Evolutionary conservation across 1,140 invertebrate species (phyloP).

Genomic region (Anagrus nilaparvatae): DNA sequence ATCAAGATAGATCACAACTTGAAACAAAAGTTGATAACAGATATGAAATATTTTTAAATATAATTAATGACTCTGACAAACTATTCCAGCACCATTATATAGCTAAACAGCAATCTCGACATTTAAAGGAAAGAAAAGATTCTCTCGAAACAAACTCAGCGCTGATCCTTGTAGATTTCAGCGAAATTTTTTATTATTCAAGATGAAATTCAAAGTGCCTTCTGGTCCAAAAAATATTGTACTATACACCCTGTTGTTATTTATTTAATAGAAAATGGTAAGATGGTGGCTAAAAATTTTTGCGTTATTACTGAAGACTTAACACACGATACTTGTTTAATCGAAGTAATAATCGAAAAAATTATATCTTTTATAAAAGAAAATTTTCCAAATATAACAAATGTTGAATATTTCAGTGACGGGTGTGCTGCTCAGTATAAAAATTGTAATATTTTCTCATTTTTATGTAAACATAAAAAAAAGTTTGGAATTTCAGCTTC

Average conservation of each 20-base stretch:
- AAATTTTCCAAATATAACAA: neutral
- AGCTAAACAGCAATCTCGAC: slow-evolving; percentile 9
- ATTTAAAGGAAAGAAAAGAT: slow-evolving; percentile 9
- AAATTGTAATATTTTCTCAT: neutral
- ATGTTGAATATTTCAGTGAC: neutral
- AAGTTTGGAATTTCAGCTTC: neutral
- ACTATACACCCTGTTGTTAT: slow-evolving; percentile 11
- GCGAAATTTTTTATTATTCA: slow-evolving; percentile 13
- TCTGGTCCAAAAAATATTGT: slow-evolving; percentile 10
- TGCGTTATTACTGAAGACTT: neutral
- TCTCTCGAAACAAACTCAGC: neutral
- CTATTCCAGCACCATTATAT: slow-evolving; percentile 11
- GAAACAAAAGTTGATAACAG: neutral
- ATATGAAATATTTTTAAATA: slow-evolving; percentile 2
- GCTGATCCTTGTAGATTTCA: slow-evolving; percentile 11
- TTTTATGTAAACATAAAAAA: neutral
- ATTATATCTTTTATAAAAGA: neutral
- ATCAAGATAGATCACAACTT: slow-evolving; percentile 5
- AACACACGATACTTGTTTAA: neutral
- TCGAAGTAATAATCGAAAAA: neutral
- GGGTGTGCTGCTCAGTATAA: neutral
- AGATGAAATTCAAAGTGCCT: slow-evolving; percentile 11
- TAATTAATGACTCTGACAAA: slow-evolving; percentile 1
- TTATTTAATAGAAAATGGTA: slow-evolving; percentile 5
- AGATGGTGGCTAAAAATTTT: slow-evolving; percentile 2